Evolutionary conservation across 1,140 invertebrate genomes (phyloP), one percentile per base, ranked within the genome.

Genomic region (Eupeodes corollae): DNA sequence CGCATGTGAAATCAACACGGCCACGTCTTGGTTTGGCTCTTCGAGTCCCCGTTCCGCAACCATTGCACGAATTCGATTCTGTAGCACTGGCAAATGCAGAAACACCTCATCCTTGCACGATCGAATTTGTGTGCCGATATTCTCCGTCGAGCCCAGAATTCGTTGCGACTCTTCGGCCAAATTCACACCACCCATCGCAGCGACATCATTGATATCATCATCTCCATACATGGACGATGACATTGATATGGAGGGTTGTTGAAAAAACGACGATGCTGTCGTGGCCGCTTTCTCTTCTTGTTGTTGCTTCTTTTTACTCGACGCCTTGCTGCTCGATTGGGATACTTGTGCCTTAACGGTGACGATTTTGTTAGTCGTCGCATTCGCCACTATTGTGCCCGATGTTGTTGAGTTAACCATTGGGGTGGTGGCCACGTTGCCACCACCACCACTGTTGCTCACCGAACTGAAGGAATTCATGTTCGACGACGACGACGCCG

Each of bases 161-260:
- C 88, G 83, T 65, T 95, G 91, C 44, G 86, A 87, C 73, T 98
- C 94, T 72, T 98, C 94, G 2, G 88, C 86, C 55, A 98, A 75
- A 73, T 98, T 98, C n/a, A 98, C 93, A 21, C 94, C 94, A 56
- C 94, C 94, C 94, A 98, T 98, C 6, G 93, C 93, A 18, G 94
- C 93, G 1, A 98, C 94, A 76, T 98, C 94, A 63, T 98, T 98
- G 54, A 98, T 96, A 68, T 94, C 91, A 71, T 95, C 91, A 68
- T 94, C 90, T 26, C 83, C 86, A 46, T 66, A 84, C 76, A 68
- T 71, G 18, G 72, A 75, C 10, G 71, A 69, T 26, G 63, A 60
- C 33, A 50, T 52, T 31, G 53, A 55, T 55, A 68, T 64, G 32
- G 66, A 63, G 43, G 60, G 58, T 38, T 60, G 58, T 49, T 67